phyloP scores from a whole-genome alignment of 2,113 vertebrate genomes.

The Scytalopus superciliaris region DNA sequence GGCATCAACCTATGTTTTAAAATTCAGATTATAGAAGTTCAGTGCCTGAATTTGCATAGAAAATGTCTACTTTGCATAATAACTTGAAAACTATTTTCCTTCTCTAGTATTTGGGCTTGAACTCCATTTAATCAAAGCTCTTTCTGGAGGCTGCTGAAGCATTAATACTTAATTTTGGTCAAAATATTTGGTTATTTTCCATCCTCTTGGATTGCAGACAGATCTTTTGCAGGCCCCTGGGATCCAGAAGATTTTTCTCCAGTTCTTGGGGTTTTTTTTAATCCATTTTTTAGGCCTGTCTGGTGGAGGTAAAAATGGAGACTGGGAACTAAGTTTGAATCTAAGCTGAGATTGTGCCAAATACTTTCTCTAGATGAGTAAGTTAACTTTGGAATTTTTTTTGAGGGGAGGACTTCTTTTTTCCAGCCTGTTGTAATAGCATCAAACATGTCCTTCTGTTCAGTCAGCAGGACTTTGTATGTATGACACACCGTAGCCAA shows the following conservation, averaged over 20 bases:
- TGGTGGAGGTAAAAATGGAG: not conserved
- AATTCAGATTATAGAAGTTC: conserved; percentile 46
- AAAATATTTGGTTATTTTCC: conserved; percentile 24
- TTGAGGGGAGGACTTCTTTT: no score
- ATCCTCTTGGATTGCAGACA: not conserved
- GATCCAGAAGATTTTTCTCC: not conserved
- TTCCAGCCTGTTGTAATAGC: not conserved
- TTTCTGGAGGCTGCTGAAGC: conserved; percentile 6
- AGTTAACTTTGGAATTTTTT: not conserved
- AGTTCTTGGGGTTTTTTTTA: not conserved
- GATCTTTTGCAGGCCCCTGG: not conserved
- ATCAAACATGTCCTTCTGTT: not conserved
- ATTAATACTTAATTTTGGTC: conserved; percentile 11
- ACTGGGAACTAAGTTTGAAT: not conserved
- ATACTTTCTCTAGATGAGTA: not conserved
- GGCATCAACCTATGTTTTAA: conserved; percentile 30
- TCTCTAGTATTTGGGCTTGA: conserved; percentile 22
- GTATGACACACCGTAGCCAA: not conserved
- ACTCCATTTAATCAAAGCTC: not conserved
- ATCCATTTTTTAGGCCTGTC: not conserved
- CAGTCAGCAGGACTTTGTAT: not conserved
- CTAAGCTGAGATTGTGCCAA: not conserved
- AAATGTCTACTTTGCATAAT: conserved; percentile 44
- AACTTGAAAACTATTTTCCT: conserved; percentile 14
- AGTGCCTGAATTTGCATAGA: conserved; percentile 24